Evolutionary conservation across 2,888 invertebrate species (phyloP), one percentile per base, ranked within the genome.

Genomic region (Melipona beecheii): DNA sequence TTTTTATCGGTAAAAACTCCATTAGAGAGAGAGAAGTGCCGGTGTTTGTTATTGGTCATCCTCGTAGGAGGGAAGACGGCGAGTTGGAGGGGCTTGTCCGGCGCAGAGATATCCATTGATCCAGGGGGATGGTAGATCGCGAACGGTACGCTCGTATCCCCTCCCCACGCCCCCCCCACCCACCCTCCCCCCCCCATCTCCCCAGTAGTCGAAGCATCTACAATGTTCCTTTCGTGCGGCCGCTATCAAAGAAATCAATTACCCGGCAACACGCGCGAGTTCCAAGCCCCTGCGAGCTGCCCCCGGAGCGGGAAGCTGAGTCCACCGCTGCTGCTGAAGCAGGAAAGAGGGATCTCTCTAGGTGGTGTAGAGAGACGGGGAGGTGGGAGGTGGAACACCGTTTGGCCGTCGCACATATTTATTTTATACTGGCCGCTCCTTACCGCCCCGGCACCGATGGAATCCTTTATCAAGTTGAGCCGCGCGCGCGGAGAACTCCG

Each of bases 1-100:
- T 94, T 94, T 94, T 94, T 94, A 94, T 93, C 94, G 93, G 93
- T 94, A 93, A 94, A 94, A 94, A 94, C 94, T 94, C 94, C 93
- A 94, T 94, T 94, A 94, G 93, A 93, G 93, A 92, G 92, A 91
- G 91, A 91, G 91, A 92, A 89, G 88, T 85, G 90, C 88, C 92
- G 91, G 93, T 93, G 93, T 94, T 94, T 94, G 94, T 93, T 93
- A 94, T 93, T 94, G 93, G 93, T 94, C 93, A 94, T 94, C 93
- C 92, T 92, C 90, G 90, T 56, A 43, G 87, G 52, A 91, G 92
- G 84, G 84, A 85, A 84, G 89, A 89, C 70, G 86, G 71, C 80
- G 82, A 79, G 87, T 89, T 89, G 87, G 90, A 87, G 87, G 88
- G 87, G 86, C 87, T 89, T 92, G 92, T 93, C 93, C 93, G 90